Percentiles rank a stretch among this genome's conserved stretches.
Conservation (phyloP, 2,113 vertebrate species). For the Triplophysa dalaica region DNA sequence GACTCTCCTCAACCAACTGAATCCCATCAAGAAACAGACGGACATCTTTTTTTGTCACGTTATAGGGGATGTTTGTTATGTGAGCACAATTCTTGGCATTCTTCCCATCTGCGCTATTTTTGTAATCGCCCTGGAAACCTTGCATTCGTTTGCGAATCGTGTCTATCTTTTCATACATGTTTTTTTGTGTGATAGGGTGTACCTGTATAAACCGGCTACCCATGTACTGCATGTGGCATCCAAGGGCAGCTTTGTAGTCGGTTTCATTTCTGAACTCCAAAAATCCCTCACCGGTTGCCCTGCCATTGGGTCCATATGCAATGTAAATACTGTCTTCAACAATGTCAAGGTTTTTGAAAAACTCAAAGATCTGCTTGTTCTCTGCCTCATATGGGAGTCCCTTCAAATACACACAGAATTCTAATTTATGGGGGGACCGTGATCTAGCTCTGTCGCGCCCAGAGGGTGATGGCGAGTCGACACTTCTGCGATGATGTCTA, state of each 20-base stretch:
- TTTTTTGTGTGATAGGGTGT: conserved; percentile 93
- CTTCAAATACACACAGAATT: conserved; percentile 94
- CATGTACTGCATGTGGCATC: conserved; percentile 98
- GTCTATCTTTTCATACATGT: conserved; percentile 97
- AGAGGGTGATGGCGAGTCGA: conserved; percentile 78
- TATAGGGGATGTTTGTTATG: conserved; percentile 97
- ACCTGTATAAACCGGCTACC: conserved; percentile 97
- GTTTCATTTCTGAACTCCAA: conserved; percentile 92
- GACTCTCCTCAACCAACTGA: conserved; percentile 86
- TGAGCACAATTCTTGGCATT: conserved; percentile 85
- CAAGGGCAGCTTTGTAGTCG: conserved; percentile 90
- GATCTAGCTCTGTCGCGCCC: conserved; percentile 86
- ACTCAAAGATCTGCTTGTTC: conserved; percentile 96
- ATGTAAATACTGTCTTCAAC: conserved; percentile 97
- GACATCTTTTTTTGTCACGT: conserved; percentile 91
- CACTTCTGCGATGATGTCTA: conserved; percentile 65
- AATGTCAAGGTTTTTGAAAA: conserved; percentile 94
- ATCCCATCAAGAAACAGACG: conserved; percentile 92
- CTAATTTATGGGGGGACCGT: conserved; percentile 90
- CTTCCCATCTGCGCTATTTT: conserved; percentile 80
- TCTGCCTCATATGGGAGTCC: conserved; percentile 96
- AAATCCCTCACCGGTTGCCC: conserved; percentile 96
- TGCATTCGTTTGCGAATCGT: conserved; percentile 88
- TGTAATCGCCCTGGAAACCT: conserved; percentile 82
- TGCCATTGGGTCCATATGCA: conserved; percentile 92